Evolutionary conservation across 2,797 vertebrate genomes (phyloP).

Genomic region (Gila robusta): DNA sequence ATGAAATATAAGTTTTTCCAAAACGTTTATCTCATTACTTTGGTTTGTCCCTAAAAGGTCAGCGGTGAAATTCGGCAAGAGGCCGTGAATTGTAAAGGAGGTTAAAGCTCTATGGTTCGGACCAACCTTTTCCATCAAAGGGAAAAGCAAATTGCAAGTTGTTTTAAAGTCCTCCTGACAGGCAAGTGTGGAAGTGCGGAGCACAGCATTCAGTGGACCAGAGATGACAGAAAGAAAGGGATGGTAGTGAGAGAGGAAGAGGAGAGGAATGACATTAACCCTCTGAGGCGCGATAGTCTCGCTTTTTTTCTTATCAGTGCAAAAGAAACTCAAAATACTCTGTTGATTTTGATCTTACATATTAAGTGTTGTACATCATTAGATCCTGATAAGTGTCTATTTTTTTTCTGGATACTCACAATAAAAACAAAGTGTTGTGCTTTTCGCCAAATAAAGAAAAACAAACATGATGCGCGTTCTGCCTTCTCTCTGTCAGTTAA

Average conservation of each 20-base stretch:
- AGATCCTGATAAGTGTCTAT: too few species aligned
- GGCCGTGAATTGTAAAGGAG: slow-evolving; percentile 44
- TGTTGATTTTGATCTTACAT: too few species aligned
- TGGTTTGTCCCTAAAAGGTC: slow-evolving; percentile 55
- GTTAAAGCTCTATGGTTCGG: slow-evolving; percentile 33
- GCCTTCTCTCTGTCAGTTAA: too few species aligned
- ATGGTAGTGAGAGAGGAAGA: slow-evolving; percentile 3
- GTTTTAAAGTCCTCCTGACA: slow-evolving; percentile 59
- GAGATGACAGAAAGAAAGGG: slow-evolving; percentile 30
- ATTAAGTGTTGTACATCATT: too few species aligned
- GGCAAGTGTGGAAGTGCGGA: slow-evolving; percentile 23
- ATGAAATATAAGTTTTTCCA: not conserved
- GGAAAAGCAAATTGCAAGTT: slow-evolving; percentile 52
- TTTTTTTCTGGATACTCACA: too few species aligned
- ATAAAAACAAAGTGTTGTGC: too few species aligned
- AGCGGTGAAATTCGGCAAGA: slow-evolving; percentile 53
- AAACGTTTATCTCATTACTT: slow-evolving; percentile 56
- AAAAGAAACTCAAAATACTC: too few species aligned
- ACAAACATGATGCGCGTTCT: too few species aligned
- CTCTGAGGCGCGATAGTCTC: too few species aligned
- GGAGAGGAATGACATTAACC: slow-evolving; percentile 42
- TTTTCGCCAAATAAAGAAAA: too few species aligned
- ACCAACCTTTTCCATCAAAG: slow-evolving; percentile 57
- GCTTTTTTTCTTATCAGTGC: too few species aligned
- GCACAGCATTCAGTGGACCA: slow-evolving; percentile 39